These are phyloP conservation scores for Acanthosepion lycidas DNA, from an alignment of 2,888 invertebrate species.

Conservation along the genomic window DNA sequence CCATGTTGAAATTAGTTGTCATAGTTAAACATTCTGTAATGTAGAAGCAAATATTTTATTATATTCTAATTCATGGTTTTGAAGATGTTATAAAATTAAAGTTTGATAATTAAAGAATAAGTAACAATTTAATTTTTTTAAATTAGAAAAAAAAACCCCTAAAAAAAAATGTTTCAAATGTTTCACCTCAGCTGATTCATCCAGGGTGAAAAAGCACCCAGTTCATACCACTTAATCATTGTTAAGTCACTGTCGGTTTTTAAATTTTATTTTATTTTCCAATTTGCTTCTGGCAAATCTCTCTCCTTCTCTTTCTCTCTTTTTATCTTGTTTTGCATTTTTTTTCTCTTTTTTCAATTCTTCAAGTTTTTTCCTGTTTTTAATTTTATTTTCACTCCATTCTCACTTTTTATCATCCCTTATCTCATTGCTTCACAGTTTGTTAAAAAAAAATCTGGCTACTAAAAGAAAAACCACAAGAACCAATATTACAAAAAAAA, in stretches of 20 bases:
- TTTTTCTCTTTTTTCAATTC: not conserved
- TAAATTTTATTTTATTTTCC: not conserved
- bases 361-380: slow-evolving; percentile 21
- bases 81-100: not conserved
- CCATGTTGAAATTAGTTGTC: no score
- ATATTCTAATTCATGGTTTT: not conserved
- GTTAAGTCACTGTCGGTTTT: not conserved
- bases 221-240: slow-evolving; percentile 23
- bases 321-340: not conserved
- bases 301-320: not conserved
- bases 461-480: slow-evolving; percentile 21
- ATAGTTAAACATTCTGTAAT: no score
- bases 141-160: not conserved
- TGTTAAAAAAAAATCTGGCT: not conserved
- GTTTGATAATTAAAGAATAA: not conserved
- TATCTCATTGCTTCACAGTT: slow-evolving; percentile 20
- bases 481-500: slow-evolving; percentile 1
- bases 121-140: not conserved
- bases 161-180: not conserved
- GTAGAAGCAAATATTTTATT: not conserved
- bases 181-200: slow-evolving; percentile 1
- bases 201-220: slow-evolving; percentile 7
- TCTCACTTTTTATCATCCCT: slow-evolving; percentile 21
- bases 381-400: not conserved
- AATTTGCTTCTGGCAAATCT: not conserved